These are phyloP conservation scores for Numida meleagris DNA, from an alignment of 2,113 vertebrate species.

Conservation along the genomic window DNA sequence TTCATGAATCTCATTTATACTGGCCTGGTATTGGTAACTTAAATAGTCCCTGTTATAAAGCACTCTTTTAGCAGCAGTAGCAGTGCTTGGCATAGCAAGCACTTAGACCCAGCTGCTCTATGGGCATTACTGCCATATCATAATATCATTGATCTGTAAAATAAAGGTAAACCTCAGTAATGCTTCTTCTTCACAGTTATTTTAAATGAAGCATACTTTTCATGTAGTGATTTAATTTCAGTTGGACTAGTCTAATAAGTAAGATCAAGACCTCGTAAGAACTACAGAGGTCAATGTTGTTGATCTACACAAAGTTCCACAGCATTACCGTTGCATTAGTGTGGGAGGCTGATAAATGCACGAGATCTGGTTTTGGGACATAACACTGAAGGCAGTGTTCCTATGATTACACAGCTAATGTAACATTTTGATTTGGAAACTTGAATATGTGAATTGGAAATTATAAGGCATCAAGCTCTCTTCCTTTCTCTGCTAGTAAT, in stretches of 20 bases:
- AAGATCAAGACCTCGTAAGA: constrained; percentile 13
- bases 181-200: background rate
- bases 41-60: background rate
- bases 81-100: background rate
- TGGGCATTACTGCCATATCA: background rate
- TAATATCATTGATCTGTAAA: background rate
- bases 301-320: background rate
- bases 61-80: background rate
- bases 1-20: background rate
- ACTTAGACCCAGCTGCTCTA: background rate
- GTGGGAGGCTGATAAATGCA: background rate
- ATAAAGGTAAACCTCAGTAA: constrained; percentile 11
- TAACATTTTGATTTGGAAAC: background rate
- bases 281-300: background rate
- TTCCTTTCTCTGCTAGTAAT: background rate
- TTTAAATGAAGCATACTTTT: constrained; percentile 35
- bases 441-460: background rate
- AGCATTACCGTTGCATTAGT: background rate
- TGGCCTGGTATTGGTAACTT: background rate
- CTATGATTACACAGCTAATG: background rate
- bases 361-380: background rate
- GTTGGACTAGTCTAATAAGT: background rate
- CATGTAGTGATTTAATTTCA: constrained; percentile 24
- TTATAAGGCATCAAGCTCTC: background rate
- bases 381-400: background rate